A percentile compares a stretch with the other conserved stretches of the same genome.
These are phyloP conservation scores for Merodon equestris DNA, from an alignment of 2,888 invertebrate species.

Conservation along the genomic window DNA sequence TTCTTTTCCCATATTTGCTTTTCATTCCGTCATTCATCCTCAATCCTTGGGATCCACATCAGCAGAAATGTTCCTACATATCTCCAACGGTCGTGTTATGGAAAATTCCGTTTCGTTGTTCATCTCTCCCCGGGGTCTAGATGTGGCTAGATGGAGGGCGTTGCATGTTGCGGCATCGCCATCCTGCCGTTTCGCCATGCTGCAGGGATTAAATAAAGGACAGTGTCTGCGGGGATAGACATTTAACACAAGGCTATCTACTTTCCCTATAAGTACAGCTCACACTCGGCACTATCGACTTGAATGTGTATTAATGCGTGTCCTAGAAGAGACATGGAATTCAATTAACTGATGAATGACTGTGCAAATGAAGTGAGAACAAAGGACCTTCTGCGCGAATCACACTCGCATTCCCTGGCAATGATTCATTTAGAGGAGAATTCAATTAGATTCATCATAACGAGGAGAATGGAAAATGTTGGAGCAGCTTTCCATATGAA, in stretches of 20 bases:
- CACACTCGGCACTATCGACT: no score
- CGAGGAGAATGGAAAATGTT: not conserved
- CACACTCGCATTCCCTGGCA: not conserved
- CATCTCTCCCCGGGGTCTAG: no score
- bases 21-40: not conserved
- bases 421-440: conserved; percentile 22
- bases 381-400: no score
- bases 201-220: conserved; percentile 24
- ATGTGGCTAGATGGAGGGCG: not conserved
- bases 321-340: conserved; percentile 11
- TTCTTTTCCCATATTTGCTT: no score
- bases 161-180: not conserved
- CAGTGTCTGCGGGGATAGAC: conserved; percentile 16
- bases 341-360: conserved; percentile 42
- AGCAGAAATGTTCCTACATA: no score
- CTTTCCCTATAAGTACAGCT: no score
- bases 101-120: no score
- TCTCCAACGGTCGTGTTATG: no score
- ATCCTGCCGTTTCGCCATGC: not conserved
- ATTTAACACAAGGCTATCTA: not conserved
- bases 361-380: no score
- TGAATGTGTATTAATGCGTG: conserved; percentile 43
- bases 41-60: not conserved
- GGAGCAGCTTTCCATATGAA: not conserved
- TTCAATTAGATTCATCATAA: conserved; percentile 39